Conservation (phyloP, 2,888 invertebrate genomes). For the Arge pagana region DNA sequence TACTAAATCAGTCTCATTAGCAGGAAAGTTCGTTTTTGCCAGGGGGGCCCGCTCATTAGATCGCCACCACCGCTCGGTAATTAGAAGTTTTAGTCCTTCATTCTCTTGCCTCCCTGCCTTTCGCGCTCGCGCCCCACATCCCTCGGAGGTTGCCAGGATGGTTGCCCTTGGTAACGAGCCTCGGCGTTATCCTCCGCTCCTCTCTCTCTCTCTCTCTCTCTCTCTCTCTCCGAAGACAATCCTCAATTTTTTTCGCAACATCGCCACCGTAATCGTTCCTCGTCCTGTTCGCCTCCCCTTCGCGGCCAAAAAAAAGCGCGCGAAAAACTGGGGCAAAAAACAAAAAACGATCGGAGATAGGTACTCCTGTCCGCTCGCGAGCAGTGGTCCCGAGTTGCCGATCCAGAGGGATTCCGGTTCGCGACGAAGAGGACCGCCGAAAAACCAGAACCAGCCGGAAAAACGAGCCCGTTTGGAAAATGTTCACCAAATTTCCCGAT, state of each 20-base stretch:
- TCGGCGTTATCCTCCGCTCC: slow-evolving; percentile 8
- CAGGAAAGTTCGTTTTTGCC: slow-evolving; percentile 51
- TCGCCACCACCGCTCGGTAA: slow-evolving; percentile 51
- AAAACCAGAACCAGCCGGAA: background rate
- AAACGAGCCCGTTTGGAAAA: background rate
- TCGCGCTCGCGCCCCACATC: slow-evolving; percentile 15
- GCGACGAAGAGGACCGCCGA: too few species aligned
- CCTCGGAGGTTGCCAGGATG: background rate
- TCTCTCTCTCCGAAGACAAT: slow-evolving; percentile 12
- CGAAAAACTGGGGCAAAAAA: too few species aligned
- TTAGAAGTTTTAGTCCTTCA: slow-evolving; percentile 51
- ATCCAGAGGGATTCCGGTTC: too few species aligned
- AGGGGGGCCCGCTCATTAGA: slow-evolving; percentile 49
- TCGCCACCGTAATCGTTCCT: too few species aligned
- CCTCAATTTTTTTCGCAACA: too few species aligned
- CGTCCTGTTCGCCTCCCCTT: too few species aligned
- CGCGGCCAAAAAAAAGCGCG: too few species aligned
- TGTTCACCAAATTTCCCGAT: background rate
- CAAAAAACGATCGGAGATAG: too few species aligned
- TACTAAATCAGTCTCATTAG: slow-evolving; percentile 54
- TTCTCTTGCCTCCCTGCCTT: slow-evolving; percentile 18
- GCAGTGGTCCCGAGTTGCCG: too few species aligned
- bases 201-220: slow-evolving; percentile 17
- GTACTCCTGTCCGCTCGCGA: too few species aligned
- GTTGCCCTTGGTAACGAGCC: slow-evolving; percentile 6